phyloP scores from a whole-genome alignment of 2,888 invertebrate species.

The Dyspetes luteomarginatus region DNA sequence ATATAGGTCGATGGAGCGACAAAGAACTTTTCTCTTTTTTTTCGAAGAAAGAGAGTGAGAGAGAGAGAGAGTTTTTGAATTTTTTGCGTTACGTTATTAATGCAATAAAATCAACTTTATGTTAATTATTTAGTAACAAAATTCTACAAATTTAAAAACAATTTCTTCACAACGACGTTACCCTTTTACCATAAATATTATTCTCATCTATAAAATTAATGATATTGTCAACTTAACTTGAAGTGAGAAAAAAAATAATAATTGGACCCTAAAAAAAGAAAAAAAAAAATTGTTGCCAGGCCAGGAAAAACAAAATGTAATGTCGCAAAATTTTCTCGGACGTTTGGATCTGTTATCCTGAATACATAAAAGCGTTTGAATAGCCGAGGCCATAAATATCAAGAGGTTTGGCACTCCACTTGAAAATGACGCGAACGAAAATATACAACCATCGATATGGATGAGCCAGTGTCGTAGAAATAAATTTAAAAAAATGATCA shows the following conservation, averaged over 20 bases:
- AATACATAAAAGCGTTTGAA: slow-evolving; percentile 42
- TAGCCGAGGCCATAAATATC: slow-evolving; percentile 39
- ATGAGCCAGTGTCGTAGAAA: background rate
- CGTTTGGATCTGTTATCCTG: slow-evolving; percentile 18
- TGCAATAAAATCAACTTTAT: background rate
- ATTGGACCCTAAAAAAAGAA: background rate
- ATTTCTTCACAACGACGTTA: too few species aligned
- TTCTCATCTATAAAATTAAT: background rate
- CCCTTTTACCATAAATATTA: background rate
- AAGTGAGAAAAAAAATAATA: background rate
- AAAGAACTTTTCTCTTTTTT: too few species aligned
- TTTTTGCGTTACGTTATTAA: too few species aligned
- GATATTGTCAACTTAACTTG: background rate
- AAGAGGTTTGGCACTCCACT: slow-evolving; percentile 34
- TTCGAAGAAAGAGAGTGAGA: background rate
- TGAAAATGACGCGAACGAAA: slow-evolving; percentile 10
- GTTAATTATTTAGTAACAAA: background rate
- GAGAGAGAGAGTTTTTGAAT: background rate
- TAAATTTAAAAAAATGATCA: background rate
- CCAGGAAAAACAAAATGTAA: slow-evolving; percentile 7
- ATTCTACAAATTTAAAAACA: background rate
- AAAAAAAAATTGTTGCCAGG: background rate
- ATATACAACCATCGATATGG: too few species aligned
- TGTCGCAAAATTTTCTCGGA: slow-evolving; percentile 14
- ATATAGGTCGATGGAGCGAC: background rate